Evolutionary conservation across 1,140 invertebrate species (phyloP).

Genomic region (Euwallacea fornicatus): DNA sequence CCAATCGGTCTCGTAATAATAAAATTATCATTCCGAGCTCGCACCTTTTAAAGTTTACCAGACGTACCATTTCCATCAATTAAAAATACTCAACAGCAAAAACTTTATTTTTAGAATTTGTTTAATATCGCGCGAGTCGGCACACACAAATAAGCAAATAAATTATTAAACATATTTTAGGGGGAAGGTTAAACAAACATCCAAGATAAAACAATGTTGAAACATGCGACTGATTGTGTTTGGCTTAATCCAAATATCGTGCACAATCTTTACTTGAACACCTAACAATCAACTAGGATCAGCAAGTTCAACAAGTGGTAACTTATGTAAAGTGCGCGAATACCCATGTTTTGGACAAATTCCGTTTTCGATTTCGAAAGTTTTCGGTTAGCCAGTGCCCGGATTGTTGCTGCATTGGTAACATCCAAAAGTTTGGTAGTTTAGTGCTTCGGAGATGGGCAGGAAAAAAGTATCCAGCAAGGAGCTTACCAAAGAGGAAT

Average conservation of each 20-base stretch:
- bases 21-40: too few relatives aligned
- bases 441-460: slow-evolving; percentile 19
- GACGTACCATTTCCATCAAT: too few relatives aligned
- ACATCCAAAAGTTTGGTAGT: slow-evolving; percentile 15
- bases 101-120: slow-evolving; percentile 25
- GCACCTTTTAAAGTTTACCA: too few relatives aligned
- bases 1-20: too few relatives aligned
- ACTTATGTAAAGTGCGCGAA: slow-evolving; percentile 13
- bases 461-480: slow-evolving; percentile 23
- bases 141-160: slow-evolving; percentile 13
- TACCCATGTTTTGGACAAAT: slow-evolving; percentile 19
- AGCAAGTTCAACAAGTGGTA: slow-evolving; percentile 10
- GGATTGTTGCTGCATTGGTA: slow-evolving; percentile 4
- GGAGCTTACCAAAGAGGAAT: slow-evolving; percentile 25
- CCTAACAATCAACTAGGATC: slow-evolving; percentile 29
- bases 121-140: slow-evolving; percentile 13
- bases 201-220: slow-evolving; percentile 41
- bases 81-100: neutral
- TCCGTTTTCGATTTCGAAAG: slow-evolving; percentile 8
- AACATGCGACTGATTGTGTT: slow-evolving; percentile 22
- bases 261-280: slow-evolving; percentile 38
- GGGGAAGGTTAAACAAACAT: slow-evolving; percentile 41
- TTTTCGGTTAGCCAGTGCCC: slow-evolving; percentile 8
- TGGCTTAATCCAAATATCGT: slow-evolving; percentile 35
- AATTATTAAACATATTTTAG: slow-evolving; percentile 28